Percentiles rank a stretch among this genome's conserved stretches.
phyloP scores from a whole-genome alignment of 2,888 invertebrate genomes.

The Oxystoma pomonae region DNA sequence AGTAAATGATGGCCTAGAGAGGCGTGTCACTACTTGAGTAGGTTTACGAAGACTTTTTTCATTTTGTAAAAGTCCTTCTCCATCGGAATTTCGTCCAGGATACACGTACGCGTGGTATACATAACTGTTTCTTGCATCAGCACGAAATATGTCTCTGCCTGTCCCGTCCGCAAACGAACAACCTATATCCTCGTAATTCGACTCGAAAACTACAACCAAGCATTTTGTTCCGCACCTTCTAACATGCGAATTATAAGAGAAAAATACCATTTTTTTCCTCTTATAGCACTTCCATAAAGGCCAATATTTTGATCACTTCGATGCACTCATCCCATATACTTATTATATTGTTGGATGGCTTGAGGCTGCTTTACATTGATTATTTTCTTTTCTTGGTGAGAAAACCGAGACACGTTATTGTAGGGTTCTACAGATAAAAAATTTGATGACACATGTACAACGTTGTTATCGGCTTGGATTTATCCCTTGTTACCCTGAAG shows the following conservation, averaged over 20 bases:
- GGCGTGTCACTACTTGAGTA: no score
- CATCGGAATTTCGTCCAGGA: no score
- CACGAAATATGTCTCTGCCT: no score
- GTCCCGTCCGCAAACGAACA: no score
- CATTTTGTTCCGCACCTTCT: conserved; percentile 18
- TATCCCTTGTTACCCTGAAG: conserved; percentile 10
- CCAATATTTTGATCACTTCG: conserved; percentile 29
- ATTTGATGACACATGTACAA: not conserved
- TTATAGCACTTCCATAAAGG: conserved; percentile 22
- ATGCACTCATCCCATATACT: conserved; percentile 10
- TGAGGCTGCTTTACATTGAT: conserved; percentile 3
- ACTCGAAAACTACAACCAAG: no score
- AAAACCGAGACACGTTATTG: conserved; percentile 4
- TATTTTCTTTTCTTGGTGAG: conserved; percentile 5
- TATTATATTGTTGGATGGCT: conserved; percentile 5
- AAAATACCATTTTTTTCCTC: conserved; percentile 25
- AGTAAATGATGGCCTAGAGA: no score
- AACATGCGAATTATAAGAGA: conserved; percentile 14
- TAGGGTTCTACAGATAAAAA: not conserved
- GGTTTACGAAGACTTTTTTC: no score
- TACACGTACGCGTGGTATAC: no score
- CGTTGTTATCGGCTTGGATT: not conserved
- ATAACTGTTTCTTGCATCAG: no score
- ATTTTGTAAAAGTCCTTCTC: no score
- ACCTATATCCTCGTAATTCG: no score